Percentiles rank a stretch among this genome's conserved stretches.
Conservation (phyloP, 2,797 vertebrate species). For the Mallotus villosus region DNA sequence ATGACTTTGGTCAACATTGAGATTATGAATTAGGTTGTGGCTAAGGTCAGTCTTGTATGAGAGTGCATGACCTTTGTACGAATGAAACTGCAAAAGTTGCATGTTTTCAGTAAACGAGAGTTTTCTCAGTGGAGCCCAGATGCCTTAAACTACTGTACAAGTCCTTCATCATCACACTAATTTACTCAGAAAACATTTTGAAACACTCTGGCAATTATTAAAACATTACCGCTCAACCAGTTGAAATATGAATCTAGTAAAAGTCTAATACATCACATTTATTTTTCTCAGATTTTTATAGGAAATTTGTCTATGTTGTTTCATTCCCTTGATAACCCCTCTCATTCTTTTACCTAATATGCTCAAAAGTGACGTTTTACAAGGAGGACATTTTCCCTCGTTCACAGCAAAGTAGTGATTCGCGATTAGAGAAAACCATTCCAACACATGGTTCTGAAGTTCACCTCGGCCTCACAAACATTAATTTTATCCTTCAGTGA, state of each 20-base stretch:
- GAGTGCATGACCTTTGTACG: neutral
- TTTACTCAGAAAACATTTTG: neutral
- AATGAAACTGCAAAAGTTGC: neutral
- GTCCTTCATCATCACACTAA: no score
- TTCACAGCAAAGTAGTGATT: neutral
- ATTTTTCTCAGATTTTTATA: conserved; percentile 5
- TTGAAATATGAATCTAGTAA: neutral
- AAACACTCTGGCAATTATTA: neutral
- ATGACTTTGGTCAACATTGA: no score
- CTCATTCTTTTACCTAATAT: neutral
- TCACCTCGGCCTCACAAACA: neutral
- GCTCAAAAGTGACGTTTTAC: neutral
- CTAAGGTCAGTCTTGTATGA: neutral
- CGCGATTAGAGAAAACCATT: neutral
- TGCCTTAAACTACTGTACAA: neutral
- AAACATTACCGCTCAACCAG: neutral
- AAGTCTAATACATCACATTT: neutral
- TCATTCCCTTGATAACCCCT: neutral
- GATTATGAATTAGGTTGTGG: no score
- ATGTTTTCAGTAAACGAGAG: neutral
- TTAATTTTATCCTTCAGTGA: neutral
- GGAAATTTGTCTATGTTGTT: neutral
- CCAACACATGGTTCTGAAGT: neutral
- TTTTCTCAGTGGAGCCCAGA: neutral
- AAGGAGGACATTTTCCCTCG: neutral